Base-by-base conservation (phyloP, 2,113 vertebrate genomes). In the Beaufortia kweichowensis region DNA sequence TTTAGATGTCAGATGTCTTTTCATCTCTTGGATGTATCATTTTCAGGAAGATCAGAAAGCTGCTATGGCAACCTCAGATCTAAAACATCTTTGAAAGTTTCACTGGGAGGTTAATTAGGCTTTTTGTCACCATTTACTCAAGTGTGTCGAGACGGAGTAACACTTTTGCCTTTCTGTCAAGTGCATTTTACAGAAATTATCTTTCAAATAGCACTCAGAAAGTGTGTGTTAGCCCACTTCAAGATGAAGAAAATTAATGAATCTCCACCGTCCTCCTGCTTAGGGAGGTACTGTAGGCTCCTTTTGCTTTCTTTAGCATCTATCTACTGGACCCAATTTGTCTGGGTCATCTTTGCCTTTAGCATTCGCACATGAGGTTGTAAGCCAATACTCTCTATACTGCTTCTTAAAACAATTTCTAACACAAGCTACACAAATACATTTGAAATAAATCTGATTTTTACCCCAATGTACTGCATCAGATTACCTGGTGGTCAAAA, bases 1-100 rank as follows among this genome's bases (percentile, higher is more conserved):
- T 91, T 90, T 90, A 89, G 88, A 91, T 88, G 82, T 82, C 83
- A 85, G 77, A 81, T 84, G 72, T 73, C 23, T 85, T 85, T 87
- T 88, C 77, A 90, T 91, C 90, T 86, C 65, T 82, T 65, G 76
- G 85, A 87, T 88, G 86, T 84, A 86, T 89, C 83, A 81, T 68
- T 83, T 84, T 76, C 79, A 50, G 75, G 60, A 67, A 67, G 73
- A 77, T 68, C 57, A 46, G 46, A 71, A 35, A 79, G 72, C 60
- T 79, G 77, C 77, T 79, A 79, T 79, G 60, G 68, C 60, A 79
- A 79, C 77, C 77, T 72, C 29, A 14, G 15, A 46, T 24, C 23
- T 70, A 41, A 65, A 35, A 72, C 67, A 62, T 78, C 46, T 63
- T 63, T 53, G 31, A 61, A 72, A 72, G 46, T 57, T 79, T 60